These are phyloP conservation scores for Lamellibrachia columna DNA, from an alignment of 2,888 invertebrate genomes.

Conservation along the genomic window DNA sequence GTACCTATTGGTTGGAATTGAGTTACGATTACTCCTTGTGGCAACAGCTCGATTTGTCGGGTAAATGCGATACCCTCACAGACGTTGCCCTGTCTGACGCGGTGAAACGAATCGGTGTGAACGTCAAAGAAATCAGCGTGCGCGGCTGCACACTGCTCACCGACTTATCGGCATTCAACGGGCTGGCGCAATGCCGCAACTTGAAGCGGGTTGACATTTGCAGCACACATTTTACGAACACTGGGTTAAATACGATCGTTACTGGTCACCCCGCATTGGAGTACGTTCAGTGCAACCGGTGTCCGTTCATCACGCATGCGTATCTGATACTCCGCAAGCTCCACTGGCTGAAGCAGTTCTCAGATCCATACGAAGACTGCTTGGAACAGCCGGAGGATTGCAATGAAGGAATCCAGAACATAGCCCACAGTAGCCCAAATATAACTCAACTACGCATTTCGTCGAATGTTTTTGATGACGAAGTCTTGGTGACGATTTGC, in stretches of 20 bases:
- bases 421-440: not conserved
- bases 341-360: not conserved
- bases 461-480: not conserved
- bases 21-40: conserved; percentile 3
- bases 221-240: not conserved
- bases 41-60: not conserved
- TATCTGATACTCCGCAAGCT: not conserved
- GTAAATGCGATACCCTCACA: conserved; percentile 5
- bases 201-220: not conserved
- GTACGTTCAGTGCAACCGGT: not conserved
- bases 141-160: not conserved
- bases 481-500: not conserved
- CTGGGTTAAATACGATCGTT: not conserved
- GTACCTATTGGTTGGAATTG: not conserved
- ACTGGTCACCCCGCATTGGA: not conserved
- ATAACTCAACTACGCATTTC: not conserved
- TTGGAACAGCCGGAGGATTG: not conserved
- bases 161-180: conserved; percentile 3
- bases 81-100: not conserved
- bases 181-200: not conserved
- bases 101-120: not conserved
- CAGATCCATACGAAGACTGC: not conserved
- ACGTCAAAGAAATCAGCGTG: not conserved
- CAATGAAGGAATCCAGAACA: not conserved
- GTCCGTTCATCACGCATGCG: not conserved